Percentiles rank a stretch among this genome's conserved stretches.
phyloP scores from a whole-genome alignment of 1,140 invertebrate genomes.

The Drosophila chauvacae region DNA sequence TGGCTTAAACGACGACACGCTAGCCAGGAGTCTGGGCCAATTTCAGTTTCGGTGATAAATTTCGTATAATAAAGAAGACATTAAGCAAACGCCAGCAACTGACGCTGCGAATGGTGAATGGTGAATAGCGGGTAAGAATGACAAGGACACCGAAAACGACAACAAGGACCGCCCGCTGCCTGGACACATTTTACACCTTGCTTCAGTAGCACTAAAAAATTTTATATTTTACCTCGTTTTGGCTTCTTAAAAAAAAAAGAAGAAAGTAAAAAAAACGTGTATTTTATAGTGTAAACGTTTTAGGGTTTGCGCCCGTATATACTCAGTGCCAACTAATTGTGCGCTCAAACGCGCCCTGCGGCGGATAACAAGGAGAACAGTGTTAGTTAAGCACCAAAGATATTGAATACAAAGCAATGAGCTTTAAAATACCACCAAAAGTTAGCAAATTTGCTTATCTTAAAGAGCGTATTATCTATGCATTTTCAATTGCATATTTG shows the following conservation, averaged over 20 bases:
- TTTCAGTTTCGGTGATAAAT: constrained; percentile 81
- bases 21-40: constrained; percentile 54
- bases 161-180: constrained; percentile 67
- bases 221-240: constrained; percentile 64
- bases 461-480: background rate
- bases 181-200: constrained; percentile 67
- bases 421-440: constrained; percentile 15
- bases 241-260: constrained; percentile 27
- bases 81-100: constrained; percentile 72
- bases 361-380: background rate
- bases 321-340: constrained; percentile 42
- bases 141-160: constrained; percentile 52
- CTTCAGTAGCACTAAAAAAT: constrained; percentile 51
- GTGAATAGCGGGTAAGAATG: constrained; percentile 44
- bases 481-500: constrained; percentile 17
- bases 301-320: constrained; percentile 46
- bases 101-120: constrained; percentile 29
- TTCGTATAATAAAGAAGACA: constrained; percentile 81
- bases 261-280: constrained; percentile 28
- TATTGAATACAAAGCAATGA: background rate
- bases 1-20: constrained; percentile 33
- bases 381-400: constrained; percentile 12
- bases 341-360: constrained; percentile 12
- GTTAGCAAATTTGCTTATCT: background rate
- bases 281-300: constrained; percentile 72